Evolutionary conservation across 2,797 vertebrate genomes (phyloP).

Genomic region (Chaenodraco wilsoni): DNA sequence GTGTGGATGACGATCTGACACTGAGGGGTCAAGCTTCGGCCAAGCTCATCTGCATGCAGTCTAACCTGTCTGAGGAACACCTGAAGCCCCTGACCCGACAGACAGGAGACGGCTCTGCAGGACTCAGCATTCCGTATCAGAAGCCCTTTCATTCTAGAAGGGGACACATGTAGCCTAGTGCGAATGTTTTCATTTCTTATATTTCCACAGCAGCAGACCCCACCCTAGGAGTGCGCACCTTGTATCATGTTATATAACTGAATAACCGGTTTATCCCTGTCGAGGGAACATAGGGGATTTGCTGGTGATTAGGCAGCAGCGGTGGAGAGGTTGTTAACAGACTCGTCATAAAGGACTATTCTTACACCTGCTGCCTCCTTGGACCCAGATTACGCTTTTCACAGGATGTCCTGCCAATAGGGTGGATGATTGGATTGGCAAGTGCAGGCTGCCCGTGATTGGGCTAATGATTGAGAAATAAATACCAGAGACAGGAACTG

Average conservation of each 20-base stretch:
- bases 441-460: conserved; percentile 29
- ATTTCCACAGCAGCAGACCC: conserved; percentile 31
- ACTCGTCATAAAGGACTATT: conserved; percentile 69
- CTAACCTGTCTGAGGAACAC: conserved; percentile 50
- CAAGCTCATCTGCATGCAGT: not conserved
- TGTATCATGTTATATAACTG: conserved; percentile 65
- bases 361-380: conserved; percentile 52
- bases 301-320: conserved; percentile 70
- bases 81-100: conserved; percentile 46
- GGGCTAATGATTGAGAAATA: conserved; percentile 31
- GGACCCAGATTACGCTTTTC: conserved; percentile 70
- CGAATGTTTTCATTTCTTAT: not conserved
- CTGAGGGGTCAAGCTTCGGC: conserved; percentile 44
- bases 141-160: not conserved
- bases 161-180: not conserved
- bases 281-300: conserved; percentile 77
- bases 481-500: conserved; percentile 29
- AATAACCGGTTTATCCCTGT: conserved; percentile 71
- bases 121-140: conserved; percentile 29
- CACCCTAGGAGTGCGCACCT: conserved; percentile 4
- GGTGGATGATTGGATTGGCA: conserved; percentile 65
- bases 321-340: conserved; percentile 30
- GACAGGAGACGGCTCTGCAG: conserved; percentile 13
- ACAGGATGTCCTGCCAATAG: conserved; percentile 70
- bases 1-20: conserved; percentile 24